Conservation (phyloP, 2,888 invertebrate species). For the Troglohyphantes excavatus region DNA sequence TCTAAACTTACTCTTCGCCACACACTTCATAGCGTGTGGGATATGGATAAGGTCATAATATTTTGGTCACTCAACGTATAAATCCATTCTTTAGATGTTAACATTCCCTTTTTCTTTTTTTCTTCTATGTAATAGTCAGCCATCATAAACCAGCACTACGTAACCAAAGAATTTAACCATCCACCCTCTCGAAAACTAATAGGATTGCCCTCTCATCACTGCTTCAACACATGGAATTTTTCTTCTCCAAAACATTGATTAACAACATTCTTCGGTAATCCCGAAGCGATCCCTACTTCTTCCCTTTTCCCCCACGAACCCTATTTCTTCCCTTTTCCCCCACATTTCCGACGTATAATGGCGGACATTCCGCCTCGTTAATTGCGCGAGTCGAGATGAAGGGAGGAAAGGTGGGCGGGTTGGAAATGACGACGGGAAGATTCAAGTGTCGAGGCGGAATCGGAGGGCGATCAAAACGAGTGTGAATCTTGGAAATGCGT, state of each 20-base stretch:
- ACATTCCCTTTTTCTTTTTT: too few relatives aligned
- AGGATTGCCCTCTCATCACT: not conserved
- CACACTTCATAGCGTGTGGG: too few relatives aligned
- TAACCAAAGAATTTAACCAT: too few relatives aligned
- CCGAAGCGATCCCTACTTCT: not conserved
- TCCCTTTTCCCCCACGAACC: too few relatives aligned
- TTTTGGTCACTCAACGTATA: too few relatives aligned
- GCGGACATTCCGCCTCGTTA: not conserved
- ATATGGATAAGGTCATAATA: too few relatives aligned
- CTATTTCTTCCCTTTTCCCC: too few relatives aligned
- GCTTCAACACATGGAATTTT: not conserved
- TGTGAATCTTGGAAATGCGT: not conserved
- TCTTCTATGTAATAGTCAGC: too few relatives aligned
- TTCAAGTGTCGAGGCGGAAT: not conserved
- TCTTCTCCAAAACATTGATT: conserved; percentile 1
- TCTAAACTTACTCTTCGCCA: too few relatives aligned
- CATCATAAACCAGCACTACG: too few relatives aligned
- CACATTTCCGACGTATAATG: not conserved
- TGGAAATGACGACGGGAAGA: not conserved
- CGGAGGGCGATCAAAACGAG: not conserved
- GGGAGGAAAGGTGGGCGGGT: not conserved
- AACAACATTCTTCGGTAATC: conserved; percentile 5
- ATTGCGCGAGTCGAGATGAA: not conserved
- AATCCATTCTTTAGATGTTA: too few relatives aligned
- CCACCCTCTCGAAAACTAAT: not conserved